Conservation (phyloP, 2,888 invertebrate species). For the Temnothorax ravouxi region DNA sequence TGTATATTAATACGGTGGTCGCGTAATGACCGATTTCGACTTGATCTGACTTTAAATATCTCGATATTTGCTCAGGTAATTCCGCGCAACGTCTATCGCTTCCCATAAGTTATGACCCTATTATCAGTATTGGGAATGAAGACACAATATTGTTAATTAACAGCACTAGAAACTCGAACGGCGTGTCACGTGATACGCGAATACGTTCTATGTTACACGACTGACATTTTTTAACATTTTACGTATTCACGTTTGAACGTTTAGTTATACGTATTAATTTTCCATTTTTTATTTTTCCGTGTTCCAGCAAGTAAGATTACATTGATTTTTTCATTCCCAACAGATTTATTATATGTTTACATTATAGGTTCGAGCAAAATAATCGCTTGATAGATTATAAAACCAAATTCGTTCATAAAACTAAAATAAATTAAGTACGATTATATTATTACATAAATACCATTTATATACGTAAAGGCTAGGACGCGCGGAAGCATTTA, state of each 20-base stretch:
- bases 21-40: too few relatives aligned
- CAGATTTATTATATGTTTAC: background rate
- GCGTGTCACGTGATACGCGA: too few relatives aligned
- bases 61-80: background rate
- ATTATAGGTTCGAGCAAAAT: background rate
- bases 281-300: constrained; percentile 24
- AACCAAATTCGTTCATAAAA: constrained; percentile 63
- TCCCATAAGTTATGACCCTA: too few relatives aligned
- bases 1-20: too few relatives aligned
- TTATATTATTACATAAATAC: constrained; percentile 75
- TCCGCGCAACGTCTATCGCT: background rate
- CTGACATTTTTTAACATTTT: too few relatives aligned
- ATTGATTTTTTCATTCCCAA: constrained; percentile 46
- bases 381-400: constrained; percentile 54
- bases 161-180: background rate
- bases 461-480: constrained; percentile 68
- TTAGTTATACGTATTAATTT: background rate
- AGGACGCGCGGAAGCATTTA: constrained; percentile 70
- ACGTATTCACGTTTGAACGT: background rate
- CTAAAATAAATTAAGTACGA: constrained; percentile 84
- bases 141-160: background rate
- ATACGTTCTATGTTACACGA: background rate
- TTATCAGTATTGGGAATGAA: background rate
- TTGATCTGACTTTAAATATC: too few relatives aligned
- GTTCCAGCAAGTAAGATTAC: constrained; percentile 38